These are phyloP conservation scores for Oophaga pumilio DNA, from an alignment of 2,113 vertebrate species.

Conservation along the genomic window DNA sequence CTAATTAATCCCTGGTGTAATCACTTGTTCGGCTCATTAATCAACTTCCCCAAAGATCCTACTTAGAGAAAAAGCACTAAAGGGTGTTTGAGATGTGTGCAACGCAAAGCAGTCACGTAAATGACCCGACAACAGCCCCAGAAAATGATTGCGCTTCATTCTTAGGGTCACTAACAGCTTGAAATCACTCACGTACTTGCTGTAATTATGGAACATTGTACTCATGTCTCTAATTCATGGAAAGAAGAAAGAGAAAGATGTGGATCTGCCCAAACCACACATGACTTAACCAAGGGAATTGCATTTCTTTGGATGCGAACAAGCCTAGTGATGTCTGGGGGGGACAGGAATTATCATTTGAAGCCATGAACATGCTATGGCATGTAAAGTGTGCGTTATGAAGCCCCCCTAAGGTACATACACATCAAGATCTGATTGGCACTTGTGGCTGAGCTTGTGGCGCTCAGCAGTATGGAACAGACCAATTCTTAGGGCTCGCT, in stretches of 20 bases:
- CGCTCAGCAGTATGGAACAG: no score
- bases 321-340: neutral
- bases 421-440: no score
- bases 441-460: no score
- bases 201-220: neutral
- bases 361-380: neutral
- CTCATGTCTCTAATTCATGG: neutral
- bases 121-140: neutral
- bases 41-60: slow-evolving; percentile 33
- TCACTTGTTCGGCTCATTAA: slow-evolving; percentile 50
- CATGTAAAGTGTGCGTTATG: neutral
- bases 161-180: neutral
- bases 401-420: no score
- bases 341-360: neutral
- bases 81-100: neutral
- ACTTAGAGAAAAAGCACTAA: neutral
- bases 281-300: neutral
- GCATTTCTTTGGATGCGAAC: neutral
- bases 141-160: neutral
- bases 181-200: neutral
- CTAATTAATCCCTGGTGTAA: slow-evolving; percentile 57
- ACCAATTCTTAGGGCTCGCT: no score
- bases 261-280: neutral
- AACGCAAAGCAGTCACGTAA: slow-evolving; percentile 15
- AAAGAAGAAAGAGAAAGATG: neutral